phyloP scores from a whole-genome alignment of 2,113 vertebrate genomes.

The Crotalus horridus region DNA sequence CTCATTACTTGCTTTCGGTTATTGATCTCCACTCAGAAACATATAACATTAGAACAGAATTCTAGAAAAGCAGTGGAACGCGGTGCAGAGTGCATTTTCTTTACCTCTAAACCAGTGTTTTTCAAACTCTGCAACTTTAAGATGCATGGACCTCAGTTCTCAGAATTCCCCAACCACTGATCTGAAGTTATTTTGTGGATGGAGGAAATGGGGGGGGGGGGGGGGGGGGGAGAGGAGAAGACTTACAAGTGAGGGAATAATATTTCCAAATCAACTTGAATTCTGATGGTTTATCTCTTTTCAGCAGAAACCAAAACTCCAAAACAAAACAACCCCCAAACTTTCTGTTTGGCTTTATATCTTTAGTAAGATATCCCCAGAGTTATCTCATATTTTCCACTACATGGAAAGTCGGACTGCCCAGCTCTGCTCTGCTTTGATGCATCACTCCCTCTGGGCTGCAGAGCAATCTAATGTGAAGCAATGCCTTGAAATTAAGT shows the following conservation, averaged over 20 bases:
- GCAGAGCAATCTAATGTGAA: background rate
- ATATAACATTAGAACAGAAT: background rate
- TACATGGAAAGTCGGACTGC: background rate
- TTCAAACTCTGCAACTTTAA: background rate
- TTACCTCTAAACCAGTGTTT: background rate
- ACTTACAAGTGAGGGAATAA: background rate
- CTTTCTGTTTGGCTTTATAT: background rate
- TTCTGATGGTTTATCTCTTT: background rate
- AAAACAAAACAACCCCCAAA: background rate
- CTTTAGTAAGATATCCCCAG: background rate
- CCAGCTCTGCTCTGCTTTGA: background rate
- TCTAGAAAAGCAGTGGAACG: background rate
- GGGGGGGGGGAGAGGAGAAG: background rate
- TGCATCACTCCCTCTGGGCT: background rate
- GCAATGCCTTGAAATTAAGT: background rate
- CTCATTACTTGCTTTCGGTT: background rate
- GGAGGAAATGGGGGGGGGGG: background rate
- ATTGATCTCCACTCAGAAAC: background rate
- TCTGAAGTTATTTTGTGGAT: background rate
- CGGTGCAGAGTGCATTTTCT: background rate
- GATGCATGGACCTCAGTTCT: background rate
- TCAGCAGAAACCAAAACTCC: background rate
- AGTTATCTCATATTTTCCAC: background rate
- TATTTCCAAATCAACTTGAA: background rate
- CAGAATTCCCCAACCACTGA: background rate